Percentiles rank a stretch among this genome's conserved stretches.
phyloP scores from a whole-genome alignment of 2,113 vertebrate genomes.

The Antechinus flavipes region DNA sequence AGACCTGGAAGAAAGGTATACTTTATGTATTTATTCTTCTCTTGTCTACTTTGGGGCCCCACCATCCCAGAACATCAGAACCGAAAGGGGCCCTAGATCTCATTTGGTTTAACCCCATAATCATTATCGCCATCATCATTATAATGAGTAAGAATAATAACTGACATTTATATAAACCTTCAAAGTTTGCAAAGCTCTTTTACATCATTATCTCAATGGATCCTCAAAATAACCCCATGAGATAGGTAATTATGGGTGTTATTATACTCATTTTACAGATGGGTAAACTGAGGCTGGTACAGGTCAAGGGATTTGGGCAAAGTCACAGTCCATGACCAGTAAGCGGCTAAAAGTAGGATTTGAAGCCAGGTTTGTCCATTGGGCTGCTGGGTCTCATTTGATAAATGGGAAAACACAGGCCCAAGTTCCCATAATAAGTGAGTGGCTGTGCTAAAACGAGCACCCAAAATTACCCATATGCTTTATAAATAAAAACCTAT shows the following conservation, averaged over 20 bases:
- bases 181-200: background rate
- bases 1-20: background rate
- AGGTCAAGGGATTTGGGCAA: background rate
- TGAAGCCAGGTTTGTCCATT: background rate
- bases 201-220: background rate
- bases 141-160: background rate
- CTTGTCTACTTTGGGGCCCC: background rate
- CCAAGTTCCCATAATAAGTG: background rate
- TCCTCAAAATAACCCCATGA: background rate
- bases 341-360: background rate
- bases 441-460: background rate
- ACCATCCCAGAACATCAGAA: background rate
- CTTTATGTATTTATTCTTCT: background rate
- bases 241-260: background rate
- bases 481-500: no score
- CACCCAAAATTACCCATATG: background rate
- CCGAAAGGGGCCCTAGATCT: background rate
- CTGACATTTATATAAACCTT: background rate
- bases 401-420: background rate
- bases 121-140: background rate
- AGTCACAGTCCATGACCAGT: background rate
- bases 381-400: background rate
- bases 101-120: background rate
- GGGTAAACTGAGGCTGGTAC: background rate
- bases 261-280: background rate